phyloP scores from a whole-genome alignment of 2,797 vertebrate species.

The Leucoraja ocellata region DNA sequence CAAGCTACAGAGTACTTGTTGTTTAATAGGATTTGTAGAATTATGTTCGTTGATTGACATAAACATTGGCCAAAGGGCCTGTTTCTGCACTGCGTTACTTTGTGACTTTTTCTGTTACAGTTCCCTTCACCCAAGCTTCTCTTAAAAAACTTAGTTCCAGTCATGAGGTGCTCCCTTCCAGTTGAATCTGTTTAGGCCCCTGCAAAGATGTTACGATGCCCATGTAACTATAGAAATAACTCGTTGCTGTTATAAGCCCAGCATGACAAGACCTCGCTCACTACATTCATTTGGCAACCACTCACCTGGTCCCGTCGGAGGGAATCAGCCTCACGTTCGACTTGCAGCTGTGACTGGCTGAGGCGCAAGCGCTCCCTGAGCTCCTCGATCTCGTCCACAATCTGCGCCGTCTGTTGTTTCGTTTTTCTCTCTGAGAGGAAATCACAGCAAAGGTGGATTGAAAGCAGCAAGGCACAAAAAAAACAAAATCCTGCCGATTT shows the following conservation, averaged over 20 bases:
- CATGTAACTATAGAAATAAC: not conserved
- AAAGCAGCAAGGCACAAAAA: not conserved
- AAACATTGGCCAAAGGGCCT: too few species aligned
- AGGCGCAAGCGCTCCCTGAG: constrained; percentile 54
- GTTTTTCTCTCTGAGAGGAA: constrained; percentile 53
- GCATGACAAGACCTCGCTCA: too few species aligned
- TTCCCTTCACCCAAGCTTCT: too few species aligned
- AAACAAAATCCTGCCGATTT: not conserved
- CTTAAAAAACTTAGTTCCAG: not conserved
- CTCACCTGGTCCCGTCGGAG: constrained; percentile 54
- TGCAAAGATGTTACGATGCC: not conserved
- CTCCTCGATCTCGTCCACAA: constrained; percentile 57
- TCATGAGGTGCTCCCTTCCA: not conserved
- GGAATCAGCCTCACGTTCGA: constrained; percentile 51
- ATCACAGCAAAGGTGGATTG: constrained; percentile 19
- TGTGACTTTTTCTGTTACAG: too few species aligned
- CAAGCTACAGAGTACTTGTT: too few species aligned
- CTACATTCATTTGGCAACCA: not conserved
- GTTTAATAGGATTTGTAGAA: too few species aligned
- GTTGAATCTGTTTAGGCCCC: not conserved
- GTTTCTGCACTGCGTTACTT: too few species aligned
- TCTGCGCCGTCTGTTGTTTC: constrained; percentile 51
- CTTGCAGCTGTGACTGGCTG: constrained; percentile 53
- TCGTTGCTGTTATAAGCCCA: not conserved
- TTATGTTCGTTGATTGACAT: too few species aligned